Conservation (phyloP, 2,888 invertebrate species). For the Epirrhoe tristata region DNA sequence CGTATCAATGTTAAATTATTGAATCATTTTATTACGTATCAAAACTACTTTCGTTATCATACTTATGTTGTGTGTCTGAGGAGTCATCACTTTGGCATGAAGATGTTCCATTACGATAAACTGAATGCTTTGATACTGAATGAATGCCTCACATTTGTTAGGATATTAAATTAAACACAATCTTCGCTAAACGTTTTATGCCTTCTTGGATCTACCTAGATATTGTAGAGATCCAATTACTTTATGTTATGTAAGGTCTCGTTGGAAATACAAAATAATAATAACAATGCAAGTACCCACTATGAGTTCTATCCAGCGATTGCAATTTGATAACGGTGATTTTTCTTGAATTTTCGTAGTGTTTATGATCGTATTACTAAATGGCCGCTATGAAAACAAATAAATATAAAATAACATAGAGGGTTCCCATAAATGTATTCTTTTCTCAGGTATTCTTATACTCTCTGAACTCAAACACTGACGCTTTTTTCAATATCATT, state of each 20-base stretch:
- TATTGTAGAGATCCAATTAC: not conserved
- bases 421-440: too few species aligned
- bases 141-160: slow-evolving; percentile 39
- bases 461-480: too few species aligned
- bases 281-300: too few species aligned
- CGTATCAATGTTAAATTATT: not conserved
- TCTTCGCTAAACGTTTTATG: slow-evolving; percentile 13
- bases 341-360: too few species aligned
- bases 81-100: slow-evolving; percentile 42
- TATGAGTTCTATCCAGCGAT: too few species aligned
- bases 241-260: not conserved
- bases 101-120: slow-evolving; percentile 43
- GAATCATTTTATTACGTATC: not conserved
- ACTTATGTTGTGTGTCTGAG: slow-evolving; percentile 24
- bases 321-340: too few species aligned
- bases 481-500: too few species aligned
- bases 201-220: not conserved
- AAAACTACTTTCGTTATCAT: slow-evolving; percentile 3
- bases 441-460: too few species aligned
- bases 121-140: slow-evolving; percentile 34
- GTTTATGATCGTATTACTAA: too few species aligned
- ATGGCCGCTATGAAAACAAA: too few species aligned
- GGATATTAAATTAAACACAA: slow-evolving; percentile 31
- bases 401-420: too few species aligned
- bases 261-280: too few species aligned